Conservation (phyloP, 2,113 vertebrate species). For the Lampris incognitus region DNA sequence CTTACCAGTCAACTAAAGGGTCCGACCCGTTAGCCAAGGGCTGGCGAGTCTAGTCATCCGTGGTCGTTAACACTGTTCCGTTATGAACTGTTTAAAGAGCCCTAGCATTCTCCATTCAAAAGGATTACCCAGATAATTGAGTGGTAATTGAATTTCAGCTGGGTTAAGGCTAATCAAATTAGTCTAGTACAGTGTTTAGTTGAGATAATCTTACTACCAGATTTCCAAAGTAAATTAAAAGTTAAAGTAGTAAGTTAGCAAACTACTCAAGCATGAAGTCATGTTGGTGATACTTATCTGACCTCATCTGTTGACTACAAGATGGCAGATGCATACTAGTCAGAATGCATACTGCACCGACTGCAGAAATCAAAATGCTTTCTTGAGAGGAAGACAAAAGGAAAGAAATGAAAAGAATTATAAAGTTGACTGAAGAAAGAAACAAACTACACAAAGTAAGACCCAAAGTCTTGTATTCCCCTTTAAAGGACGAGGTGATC, state of each 20-base stretch:
- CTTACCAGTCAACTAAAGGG: too few species aligned
- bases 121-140: too few species aligned
- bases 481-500: slow-evolving; percentile 92
- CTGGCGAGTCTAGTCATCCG: too few species aligned
- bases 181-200: too few species aligned
- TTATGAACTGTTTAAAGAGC: too few species aligned
- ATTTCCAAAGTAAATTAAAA: not conserved
- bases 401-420: slow-evolving; percentile 58
- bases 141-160: too few species aligned
- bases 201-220: too few species aligned
- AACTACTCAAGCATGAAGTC: slow-evolving; percentile 76
- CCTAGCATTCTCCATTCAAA: too few species aligned
- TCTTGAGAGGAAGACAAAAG: slow-evolving; percentile 60
- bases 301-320: slow-evolving; percentile 53
- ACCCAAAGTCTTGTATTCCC: slow-evolving; percentile 87
- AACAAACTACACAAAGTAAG: slow-evolving; percentile 78
- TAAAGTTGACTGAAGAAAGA: slow-evolving; percentile 69
- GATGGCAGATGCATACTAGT: slow-evolving; percentile 73
- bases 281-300: slow-evolving; percentile 62
- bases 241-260: slow-evolving; percentile 63
- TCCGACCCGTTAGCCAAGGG: too few species aligned
- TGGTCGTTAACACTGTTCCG: too few species aligned
- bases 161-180: too few species aligned
- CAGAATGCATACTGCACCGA: slow-evolving; percentile 80
- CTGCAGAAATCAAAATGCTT: slow-evolving; percentile 81